A percentile compares a stretch with the other conserved stretches of the same genome.
Conservation (phyloP, 2,888 invertebrate genomes). For the Drosophila mettleri region DNA sequence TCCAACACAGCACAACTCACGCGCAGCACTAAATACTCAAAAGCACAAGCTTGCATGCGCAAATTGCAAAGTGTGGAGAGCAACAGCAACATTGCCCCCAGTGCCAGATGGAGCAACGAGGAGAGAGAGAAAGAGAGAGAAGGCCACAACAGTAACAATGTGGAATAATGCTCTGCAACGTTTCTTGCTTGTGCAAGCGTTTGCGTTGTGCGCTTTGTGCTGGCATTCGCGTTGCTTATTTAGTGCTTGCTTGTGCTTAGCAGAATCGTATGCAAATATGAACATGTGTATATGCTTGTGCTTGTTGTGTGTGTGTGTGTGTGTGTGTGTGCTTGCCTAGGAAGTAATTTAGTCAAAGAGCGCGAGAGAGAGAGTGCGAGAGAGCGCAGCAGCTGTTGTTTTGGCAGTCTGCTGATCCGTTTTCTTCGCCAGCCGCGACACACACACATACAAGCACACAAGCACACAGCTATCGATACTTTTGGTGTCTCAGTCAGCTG, state of each 20-base stretch:
- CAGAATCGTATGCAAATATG: conserved; percentile 6
- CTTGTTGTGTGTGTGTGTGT: no score
- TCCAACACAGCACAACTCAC: conserved; percentile 23
- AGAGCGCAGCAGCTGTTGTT: conserved; percentile 12
- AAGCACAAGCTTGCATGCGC: conserved; percentile 67
- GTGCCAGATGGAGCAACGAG: conserved; percentile 7
- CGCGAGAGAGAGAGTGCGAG: background rate
- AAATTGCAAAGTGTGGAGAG: conserved; percentile 36
- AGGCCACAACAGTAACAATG: background rate
- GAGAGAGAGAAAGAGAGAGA: background rate
- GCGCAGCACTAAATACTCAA: conserved; percentile 33
- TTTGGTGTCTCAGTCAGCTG: conserved; percentile 4
- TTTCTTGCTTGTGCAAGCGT: conserved; percentile 45
- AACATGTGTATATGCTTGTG: background rate
- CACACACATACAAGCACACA: background rate
- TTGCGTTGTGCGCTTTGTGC: conserved; percentile 34
- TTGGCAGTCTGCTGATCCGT: conserved; percentile 6
- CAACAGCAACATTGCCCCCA: background rate
- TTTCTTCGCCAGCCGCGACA: background rate
- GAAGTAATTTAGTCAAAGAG: conserved; percentile 10
- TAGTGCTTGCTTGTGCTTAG: conserved; percentile 34
- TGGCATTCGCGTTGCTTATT: conserved; percentile 24
- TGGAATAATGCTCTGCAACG: conserved; percentile 1
- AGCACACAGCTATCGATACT: background rate
- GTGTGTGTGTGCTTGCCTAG: conserved; percentile 1